Conservation (phyloP, 2,113 vertebrate species). For the human (Homo sapiens) region DNA sequence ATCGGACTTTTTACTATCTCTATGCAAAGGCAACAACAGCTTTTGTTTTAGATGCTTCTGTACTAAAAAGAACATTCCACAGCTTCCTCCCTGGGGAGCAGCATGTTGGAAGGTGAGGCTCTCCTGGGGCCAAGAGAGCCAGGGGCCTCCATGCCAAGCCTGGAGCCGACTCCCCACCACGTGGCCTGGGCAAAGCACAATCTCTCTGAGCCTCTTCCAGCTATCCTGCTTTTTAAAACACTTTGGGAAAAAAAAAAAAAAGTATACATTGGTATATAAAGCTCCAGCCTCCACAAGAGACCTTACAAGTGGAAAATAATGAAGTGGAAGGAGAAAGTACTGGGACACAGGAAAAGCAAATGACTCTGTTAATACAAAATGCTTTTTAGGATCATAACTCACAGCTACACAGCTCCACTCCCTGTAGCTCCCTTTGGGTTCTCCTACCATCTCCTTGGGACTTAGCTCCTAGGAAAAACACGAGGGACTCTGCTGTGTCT, state of each 20-base stretch:
- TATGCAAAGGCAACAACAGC: background rate
- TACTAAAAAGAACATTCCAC: background rate
- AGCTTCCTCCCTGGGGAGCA: background rate
- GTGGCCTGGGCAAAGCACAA: too few relatives aligned
- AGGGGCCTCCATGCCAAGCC: too few relatives aligned
- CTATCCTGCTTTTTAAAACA: background rate
- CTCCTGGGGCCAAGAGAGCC: background rate
- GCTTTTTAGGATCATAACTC: rapidly evolving
- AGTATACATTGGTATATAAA: background rate
- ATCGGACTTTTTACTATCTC: background rate
- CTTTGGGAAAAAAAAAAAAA: background rate
- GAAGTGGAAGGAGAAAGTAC: background rate
- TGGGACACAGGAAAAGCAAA: background rate
- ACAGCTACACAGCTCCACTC: background rate
- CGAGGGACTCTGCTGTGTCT: background rate
- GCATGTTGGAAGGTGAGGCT: rapidly evolving
- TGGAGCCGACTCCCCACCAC: background rate
- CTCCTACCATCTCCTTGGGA: background rate
- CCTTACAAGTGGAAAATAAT: background rate
- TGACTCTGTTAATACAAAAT: background rate
- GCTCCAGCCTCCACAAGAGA: background rate
- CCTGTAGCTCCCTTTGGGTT: too few relatives aligned
- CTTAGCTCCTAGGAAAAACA: background rate
- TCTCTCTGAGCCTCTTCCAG: background rate
- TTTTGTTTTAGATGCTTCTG: background rate